A percentile compares a stretch with the other conserved stretches of the same genome.
Conservation (phyloP, 2,797 vertebrate genomes). For the Lophius americanus region DNA sequence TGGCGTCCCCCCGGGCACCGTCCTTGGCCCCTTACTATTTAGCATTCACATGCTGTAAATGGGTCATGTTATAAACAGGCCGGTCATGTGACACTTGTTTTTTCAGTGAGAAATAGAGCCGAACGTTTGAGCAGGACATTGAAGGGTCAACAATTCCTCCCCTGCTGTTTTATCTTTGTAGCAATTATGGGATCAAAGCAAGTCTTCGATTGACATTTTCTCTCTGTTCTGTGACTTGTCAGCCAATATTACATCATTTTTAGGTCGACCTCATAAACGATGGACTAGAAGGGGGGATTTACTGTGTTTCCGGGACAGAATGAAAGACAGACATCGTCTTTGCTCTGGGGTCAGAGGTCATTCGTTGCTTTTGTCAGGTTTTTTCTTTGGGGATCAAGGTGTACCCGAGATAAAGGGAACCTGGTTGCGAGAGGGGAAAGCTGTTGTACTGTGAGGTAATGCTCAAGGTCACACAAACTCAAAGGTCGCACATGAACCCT, state of each 20-base stretch:
- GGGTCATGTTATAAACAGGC: no score
- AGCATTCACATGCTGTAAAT: no score
- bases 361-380: slow-evolving; percentile 1
- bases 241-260: slow-evolving; percentile 1
- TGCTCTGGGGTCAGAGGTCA: slow-evolving; percentile 16
- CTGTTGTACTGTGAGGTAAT: slow-evolving; percentile 12
- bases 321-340: slow-evolving; percentile 9
- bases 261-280: slow-evolving; percentile 7
- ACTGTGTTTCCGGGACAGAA: slow-evolving; percentile 22
- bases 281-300: slow-evolving; percentile 5
- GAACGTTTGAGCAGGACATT: background rate
- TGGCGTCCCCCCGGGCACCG: no score
- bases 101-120: no score
- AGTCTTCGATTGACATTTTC: background rate
- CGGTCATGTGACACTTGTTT: no score
- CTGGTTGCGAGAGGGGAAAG: background rate
- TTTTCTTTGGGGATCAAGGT: slow-evolving; percentile 21
- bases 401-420: slow-evolving; percentile 1
- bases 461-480: slow-evolving; percentile 8
- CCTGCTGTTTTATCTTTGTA: background rate
- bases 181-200: background rate
- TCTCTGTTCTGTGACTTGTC: background rate
- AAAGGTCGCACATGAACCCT: slow-evolving; percentile 6
- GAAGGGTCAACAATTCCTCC: background rate
- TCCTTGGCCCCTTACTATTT: no score